Conservation (phyloP, 1,140 invertebrate species). For the Parapsyche elsis region DNA sequence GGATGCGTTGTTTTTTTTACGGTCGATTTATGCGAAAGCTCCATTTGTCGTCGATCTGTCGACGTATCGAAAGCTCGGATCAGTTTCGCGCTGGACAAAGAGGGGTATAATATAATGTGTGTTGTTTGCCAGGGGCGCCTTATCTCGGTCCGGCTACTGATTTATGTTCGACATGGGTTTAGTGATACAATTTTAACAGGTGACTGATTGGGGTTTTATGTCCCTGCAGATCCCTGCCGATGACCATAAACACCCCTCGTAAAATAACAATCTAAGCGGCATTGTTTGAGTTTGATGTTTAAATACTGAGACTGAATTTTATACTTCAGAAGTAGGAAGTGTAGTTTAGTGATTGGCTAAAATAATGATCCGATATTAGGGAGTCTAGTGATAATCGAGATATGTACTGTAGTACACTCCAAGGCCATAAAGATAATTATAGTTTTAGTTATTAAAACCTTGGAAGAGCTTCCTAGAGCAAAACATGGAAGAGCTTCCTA, state of each 20-base stretch:
- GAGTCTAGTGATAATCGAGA: too few relatives aligned
- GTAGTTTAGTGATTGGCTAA: too few relatives aligned
- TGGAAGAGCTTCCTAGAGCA: too few relatives aligned
- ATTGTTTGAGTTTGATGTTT: too few relatives aligned
- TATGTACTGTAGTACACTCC: too few relatives aligned
- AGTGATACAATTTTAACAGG: slow-evolving; percentile 44
- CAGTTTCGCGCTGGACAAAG: too few relatives aligned
- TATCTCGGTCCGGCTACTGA: slow-evolving; percentile 46
- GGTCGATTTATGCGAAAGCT: not conserved
- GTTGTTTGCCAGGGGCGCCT: not conserved
- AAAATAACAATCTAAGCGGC: not conserved
- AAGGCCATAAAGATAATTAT: too few relatives aligned
- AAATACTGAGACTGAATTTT: too few relatives aligned
- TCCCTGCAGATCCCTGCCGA: not conserved
- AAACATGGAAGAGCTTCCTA: too few relatives aligned
- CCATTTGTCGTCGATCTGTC: slow-evolving; percentile 11
- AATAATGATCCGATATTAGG: too few relatives aligned
- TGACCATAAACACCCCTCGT: slow-evolving; percentile 16
- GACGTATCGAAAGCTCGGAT: slow-evolving; percentile 23
- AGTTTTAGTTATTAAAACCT: too few relatives aligned
- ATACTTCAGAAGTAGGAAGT: too few relatives aligned
- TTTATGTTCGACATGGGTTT: slow-evolving; percentile 48
- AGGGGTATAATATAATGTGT: not conserved
- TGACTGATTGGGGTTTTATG: slow-evolving; percentile 51
- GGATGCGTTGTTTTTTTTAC: not conserved